Base-by-base conservation (phyloP, 2,113 vertebrate genomes). In the pig (Sus scrofa) region DNA sequence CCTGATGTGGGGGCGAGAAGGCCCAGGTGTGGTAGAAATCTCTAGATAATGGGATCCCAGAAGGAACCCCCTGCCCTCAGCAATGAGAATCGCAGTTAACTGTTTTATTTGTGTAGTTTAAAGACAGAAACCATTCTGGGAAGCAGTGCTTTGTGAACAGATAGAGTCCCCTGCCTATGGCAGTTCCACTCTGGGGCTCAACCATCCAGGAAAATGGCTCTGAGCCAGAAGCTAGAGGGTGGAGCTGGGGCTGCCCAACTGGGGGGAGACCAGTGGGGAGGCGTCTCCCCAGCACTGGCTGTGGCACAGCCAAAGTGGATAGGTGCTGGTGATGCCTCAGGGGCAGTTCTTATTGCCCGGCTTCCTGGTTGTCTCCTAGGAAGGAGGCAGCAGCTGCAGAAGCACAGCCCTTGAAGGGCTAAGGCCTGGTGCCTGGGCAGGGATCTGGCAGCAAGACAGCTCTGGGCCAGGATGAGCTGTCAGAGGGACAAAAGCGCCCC, bases 191-290 rank as follows among this genome's bases (percentile, higher is more conserved):
- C 62, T 2, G 37, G 10, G 6, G 37, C 37, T 24, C 30, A 24
- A 6, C 56, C 0, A 1, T 1, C 52, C 54, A 70, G 62, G 87
- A 32, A 60, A 19, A 8, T 2, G 16, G 67, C 58, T 44, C 34
- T 0, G 4, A 37, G 19, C n/a, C 37, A 3, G 1, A 16, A 15
- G 3, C 22, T 1, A 39, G 56, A 0, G n/a, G 7, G 37, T 1
- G 2, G 16, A 44, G 44, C 22, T 4, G 60, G 18, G 52, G 30
- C 52, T 16, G 32, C 11, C 0, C 1, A 3, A 15, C 82, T 32
- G 20, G 16, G 32, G 67, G 50, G 67, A 19, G 11, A 2, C 68
- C 30, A 0, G 7, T 3, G 20, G 52, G 32, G 62, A 30, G 32
- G 7, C 0, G 0, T 4, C 27, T 34, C 5, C 34, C 24, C 30